A percentile compares a stretch with the other conserved stretches of the same genome.
Evolutionary conservation across 2,797 vertebrate genomes (phyloP).

Genomic region (Catharus ustulatus): DNA sequence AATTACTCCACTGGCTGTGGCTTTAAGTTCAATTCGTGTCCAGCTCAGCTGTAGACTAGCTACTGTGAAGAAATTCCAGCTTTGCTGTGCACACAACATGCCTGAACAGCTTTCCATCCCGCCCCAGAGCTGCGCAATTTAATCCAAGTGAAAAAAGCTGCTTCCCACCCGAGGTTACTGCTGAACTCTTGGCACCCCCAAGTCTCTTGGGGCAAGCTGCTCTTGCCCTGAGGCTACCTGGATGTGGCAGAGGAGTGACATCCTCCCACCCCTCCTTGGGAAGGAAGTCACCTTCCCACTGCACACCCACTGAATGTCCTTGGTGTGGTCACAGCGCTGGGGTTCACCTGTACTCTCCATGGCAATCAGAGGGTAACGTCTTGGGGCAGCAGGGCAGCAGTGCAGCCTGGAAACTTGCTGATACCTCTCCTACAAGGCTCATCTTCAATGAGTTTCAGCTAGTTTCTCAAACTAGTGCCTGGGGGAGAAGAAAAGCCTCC

Average conservation of each 20-base stretch:
- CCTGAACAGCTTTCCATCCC: not conserved
- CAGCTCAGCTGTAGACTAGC: not conserved
- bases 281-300: not conserved
- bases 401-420: not conserved
- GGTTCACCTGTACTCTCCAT: not conserved
- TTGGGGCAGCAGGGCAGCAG: not conserved
- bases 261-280: not conserved
- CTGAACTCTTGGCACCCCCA: not conserved
- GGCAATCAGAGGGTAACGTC: not conserved
- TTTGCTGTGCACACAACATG: not conserved
- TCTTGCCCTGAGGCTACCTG: not conserved
- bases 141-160: not conserved
- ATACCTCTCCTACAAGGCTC: not conserved
- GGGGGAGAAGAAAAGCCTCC: not conserved
- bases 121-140: rapidly evolving
- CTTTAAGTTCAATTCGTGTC: not conserved
- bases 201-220: not conserved
- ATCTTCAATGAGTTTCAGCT: not conserved
- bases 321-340: not conserved
- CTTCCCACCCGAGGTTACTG: not conserved
- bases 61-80: not conserved
- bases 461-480: not conserved
- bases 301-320: not conserved
- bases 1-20: not conserved
- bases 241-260: not conserved